phyloP scores from a whole-genome alignment of 2,113 vertebrate genomes.

The Sminthopsis crassicaudata region DNA sequence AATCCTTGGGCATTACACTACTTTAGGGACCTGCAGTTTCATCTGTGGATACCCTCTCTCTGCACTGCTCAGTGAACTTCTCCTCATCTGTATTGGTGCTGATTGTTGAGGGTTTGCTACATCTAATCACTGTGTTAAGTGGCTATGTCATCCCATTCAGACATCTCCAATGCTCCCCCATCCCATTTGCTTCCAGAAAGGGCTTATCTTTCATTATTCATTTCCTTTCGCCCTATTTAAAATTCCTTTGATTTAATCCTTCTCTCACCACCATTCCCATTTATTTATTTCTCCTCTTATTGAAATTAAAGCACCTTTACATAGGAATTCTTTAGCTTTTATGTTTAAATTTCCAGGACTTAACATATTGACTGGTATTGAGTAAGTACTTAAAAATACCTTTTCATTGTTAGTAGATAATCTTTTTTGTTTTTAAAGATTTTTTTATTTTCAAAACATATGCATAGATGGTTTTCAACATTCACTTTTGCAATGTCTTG shows the following conservation, averaged over 20 bases:
- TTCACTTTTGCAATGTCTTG: too few species aligned
- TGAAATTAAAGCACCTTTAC: background rate
- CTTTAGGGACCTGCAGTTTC: background rate
- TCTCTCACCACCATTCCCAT: background rate
- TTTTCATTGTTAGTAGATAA: background rate
- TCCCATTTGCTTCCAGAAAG: background rate
- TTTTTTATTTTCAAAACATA: too few species aligned
- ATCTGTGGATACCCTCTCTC: background rate
- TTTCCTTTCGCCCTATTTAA: background rate
- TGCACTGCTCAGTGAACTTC: background rate
- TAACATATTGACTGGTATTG: background rate
- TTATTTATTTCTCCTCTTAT: background rate
- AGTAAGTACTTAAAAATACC: background rate
- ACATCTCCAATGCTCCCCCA: background rate
- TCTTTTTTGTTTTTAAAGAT: background rate
- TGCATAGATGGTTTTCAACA: too few species aligned
- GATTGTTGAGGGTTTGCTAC: background rate
- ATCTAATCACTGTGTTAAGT: background rate
- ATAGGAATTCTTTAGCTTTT: background rate
- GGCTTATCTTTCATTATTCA: background rate
- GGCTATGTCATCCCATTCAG: background rate
- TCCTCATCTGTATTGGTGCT: background rate
- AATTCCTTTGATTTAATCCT: background rate
- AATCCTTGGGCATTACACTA: background rate
- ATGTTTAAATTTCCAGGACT: background rate